phyloP scores from a whole-genome alignment of 2,888 invertebrate species.

The Athalia circularis region DNA sequence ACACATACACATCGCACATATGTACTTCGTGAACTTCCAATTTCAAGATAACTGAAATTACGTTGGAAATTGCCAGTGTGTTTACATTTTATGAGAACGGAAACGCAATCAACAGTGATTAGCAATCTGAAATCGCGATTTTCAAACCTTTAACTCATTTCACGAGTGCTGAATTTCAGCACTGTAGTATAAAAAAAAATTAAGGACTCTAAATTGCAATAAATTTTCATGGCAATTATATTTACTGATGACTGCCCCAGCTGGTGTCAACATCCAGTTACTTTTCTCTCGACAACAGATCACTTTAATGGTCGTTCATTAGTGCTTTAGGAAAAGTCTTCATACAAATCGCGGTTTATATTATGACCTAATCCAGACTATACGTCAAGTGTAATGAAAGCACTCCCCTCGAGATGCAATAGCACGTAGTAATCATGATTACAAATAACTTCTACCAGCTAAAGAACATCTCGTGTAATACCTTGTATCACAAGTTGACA shows the following conservation, averaged over 20 bases:
- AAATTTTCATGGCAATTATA: too few species aligned
- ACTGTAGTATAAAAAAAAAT: too few species aligned
- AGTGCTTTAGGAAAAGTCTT: too few species aligned
- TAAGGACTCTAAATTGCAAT: neutral
- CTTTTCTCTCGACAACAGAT: neutral
- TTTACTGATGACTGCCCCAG: too few species aligned
- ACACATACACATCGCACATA: too few species aligned
- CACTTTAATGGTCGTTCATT: neutral
- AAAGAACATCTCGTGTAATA: conserved; percentile 4
- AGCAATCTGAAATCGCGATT: conserved; percentile 6
- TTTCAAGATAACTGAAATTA: neutral
- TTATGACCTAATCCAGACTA: too few species aligned
- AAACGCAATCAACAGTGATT: conserved; percentile 6
- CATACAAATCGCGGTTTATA: too few species aligned
- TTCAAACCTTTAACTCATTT: neutral
- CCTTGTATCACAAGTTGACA: neutral
- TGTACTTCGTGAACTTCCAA: neutral
- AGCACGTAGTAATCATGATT: conserved; percentile 7
- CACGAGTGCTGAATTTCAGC: neutral
- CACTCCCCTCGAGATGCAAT: neutral
- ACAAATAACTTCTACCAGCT: neutral
- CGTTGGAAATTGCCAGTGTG: neutral
- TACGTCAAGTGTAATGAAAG: too few species aligned
- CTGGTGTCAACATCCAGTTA: too few species aligned
- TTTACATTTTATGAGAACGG: neutral